phyloP scores from a whole-genome alignment of 2,797 vertebrate species.

The Capromys pilorides region DNA sequence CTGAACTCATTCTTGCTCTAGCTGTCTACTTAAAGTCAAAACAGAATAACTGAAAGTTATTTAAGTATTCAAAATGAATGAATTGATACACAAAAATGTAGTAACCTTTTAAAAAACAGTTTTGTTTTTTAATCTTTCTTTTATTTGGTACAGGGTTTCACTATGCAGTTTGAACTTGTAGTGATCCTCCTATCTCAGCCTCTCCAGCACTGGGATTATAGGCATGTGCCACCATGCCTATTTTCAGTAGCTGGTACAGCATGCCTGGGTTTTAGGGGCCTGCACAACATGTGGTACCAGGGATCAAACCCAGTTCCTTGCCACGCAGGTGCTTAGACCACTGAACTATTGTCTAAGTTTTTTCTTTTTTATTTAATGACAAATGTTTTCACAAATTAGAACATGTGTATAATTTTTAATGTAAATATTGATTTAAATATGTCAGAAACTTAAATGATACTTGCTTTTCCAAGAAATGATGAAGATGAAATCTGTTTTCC shows the following conservation, averaged over 20 bases:
- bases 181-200: no score
- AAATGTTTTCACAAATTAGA: slow-evolving; percentile 16
- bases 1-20: not conserved
- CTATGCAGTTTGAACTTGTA: no score
- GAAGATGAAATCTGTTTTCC: not conserved
- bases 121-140: no score
- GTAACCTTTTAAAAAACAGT: not conserved
- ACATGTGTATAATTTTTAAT: not conserved
- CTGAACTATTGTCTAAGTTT: no score
- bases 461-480: not conserved
- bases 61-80: not conserved
- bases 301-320: no score
- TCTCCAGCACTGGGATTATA: no score
- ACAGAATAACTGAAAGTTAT: slow-evolving; percentile 3
- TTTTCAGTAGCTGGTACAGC: no score
- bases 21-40: not conserved
- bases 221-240: no score
- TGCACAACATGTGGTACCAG: no score
- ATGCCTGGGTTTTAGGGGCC: no score
- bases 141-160: no score
- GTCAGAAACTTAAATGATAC: not conserved
- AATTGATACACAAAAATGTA: not conserved
- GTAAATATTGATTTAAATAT: not conserved
- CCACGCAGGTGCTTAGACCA: no score
- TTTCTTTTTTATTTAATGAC: slow-evolving; percentile 10